Percentiles rank a stretch among this genome's conserved stretches.
phyloP scores from a whole-genome alignment of 2,888 invertebrate species.

The Phymatocera aterrima region DNA sequence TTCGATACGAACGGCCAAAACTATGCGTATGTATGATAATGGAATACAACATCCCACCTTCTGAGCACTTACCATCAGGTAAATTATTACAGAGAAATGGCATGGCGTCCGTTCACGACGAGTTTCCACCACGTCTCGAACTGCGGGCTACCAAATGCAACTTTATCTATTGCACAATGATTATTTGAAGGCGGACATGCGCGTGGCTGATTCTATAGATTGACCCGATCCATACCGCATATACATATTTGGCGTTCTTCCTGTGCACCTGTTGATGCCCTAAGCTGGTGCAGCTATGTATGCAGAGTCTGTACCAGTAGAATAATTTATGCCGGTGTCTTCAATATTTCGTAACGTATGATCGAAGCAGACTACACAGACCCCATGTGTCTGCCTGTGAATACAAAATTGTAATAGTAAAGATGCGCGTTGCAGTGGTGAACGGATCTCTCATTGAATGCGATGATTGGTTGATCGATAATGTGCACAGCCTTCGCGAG shows the following conservation, averaged over 20 bases:
- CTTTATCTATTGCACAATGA: neutral
- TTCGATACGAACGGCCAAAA: neutral
- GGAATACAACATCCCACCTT: neutral
- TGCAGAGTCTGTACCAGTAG: neutral
- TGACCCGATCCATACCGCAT: neutral
- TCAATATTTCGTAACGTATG: neutral
- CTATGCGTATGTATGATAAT: neutral
- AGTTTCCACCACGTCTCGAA: neutral
- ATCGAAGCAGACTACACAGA: neutral
- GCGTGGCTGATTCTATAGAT: neutral
- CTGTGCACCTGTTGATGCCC: constrained; percentile 11
- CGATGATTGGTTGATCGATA: neutral
- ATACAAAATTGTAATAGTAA: neutral
- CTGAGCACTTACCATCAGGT: too few relatives aligned
- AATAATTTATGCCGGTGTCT: neutral
- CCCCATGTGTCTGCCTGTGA: neutral
- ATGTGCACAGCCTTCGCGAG: neutral
- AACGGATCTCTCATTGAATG: neutral
- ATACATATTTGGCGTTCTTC: constrained; percentile 9
- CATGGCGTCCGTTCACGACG: neutral
- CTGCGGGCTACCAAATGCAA: neutral
- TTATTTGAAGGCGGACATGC: neutral
- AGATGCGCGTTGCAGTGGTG: neutral
- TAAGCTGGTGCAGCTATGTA: neutral
- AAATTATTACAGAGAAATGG: neutral